Percentiles rank a stretch among this genome's conserved stretches.
Evolutionary conservation across 1,140 invertebrate species (phyloP).

Genomic region (Drosophila funebris): DNA sequence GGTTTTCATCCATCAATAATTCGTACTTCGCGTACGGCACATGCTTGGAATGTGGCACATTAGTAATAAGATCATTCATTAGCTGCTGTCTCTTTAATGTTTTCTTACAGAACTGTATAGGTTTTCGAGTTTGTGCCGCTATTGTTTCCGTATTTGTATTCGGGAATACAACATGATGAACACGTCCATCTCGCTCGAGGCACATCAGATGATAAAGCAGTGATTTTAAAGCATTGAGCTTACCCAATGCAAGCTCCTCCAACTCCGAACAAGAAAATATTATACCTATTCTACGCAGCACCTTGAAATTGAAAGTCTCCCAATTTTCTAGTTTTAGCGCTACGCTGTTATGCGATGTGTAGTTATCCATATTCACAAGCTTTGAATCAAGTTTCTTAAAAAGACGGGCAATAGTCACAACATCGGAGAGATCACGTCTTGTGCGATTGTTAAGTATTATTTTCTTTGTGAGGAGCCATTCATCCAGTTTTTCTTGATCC

Average conservation of each 20-base stretch:
- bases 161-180: neutral
- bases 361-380: constrained; percentile 89
- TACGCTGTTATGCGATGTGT: constrained; percentile 87
- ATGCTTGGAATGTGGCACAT: constrained; percentile 45
- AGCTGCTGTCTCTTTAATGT: constrained; percentile 54
- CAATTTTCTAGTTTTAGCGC: constrained; percentile 89
- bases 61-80: neutral
- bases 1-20: constrained; percentile 81
- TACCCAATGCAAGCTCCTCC: constrained; percentile 84
- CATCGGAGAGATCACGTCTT: constrained; percentile 82
- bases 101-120: neutral
- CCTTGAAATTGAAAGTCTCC: constrained; percentile 88
- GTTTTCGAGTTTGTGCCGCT: neutral
- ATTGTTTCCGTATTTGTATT: neutral
- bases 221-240: constrained; percentile 86
- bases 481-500: constrained; percentile 55
- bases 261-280: constrained; percentile 86
- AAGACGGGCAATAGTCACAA: constrained; percentile 90
- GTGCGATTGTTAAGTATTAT: constrained; percentile 60
- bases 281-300: constrained; percentile 87
- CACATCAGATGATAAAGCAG: constrained; percentile 84
- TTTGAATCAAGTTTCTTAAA: constrained; percentile 88
- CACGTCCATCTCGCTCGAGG: neutral
- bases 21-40: constrained; percentile 84
- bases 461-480: constrained; percentile 89